Percentiles rank a stretch among this genome's conserved stretches.
phyloP scores from a whole-genome alignment of 2,888 invertebrate genomes.

The Azorinus chamasolen region DNA sequence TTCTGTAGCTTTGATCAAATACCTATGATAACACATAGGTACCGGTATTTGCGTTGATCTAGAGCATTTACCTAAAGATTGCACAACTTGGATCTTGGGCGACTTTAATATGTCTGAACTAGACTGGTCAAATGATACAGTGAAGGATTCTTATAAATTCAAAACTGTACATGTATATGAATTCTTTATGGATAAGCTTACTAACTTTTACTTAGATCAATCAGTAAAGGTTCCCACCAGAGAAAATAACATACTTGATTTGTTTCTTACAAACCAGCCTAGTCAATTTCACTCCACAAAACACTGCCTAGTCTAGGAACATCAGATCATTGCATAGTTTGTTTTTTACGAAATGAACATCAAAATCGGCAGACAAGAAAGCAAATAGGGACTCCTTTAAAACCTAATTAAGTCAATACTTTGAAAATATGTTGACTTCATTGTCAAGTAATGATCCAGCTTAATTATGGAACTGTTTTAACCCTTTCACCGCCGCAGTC shows the following conservation, averaged over 20 bases:
- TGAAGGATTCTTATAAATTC: neutral
- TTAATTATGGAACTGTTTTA: too few species aligned
- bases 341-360: neutral
- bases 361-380: neutral
- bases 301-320: constrained; percentile 2
- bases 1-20: too few species aligned
- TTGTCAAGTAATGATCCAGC: neutral
- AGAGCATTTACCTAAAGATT: constrained; percentile 14
- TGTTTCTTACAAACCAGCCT: too few species aligned
- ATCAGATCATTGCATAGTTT: constrained; percentile 11
- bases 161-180: constrained; percentile 2
- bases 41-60: constrained; percentile 14
- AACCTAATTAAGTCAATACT: neutral
- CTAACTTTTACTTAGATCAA: neutral
- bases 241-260: too few species aligned
- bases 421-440: neutral
- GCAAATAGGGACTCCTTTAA: constrained; percentile 1
- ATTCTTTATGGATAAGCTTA: neutral
- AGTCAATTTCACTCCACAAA: constrained; percentile 6
- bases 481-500: too few species aligned
- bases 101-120: too few species aligned
- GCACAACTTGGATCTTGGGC: constrained; percentile 9
- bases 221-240: constrained; percentile 21
- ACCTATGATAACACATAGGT: too few species aligned
- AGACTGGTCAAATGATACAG: constrained; percentile 2